A percentile compares a stretch with the other conserved stretches of the same genome.
Evolutionary conservation across 2,797 vertebrate species (phyloP).

Genomic region (Buceros bicornis): DNA sequence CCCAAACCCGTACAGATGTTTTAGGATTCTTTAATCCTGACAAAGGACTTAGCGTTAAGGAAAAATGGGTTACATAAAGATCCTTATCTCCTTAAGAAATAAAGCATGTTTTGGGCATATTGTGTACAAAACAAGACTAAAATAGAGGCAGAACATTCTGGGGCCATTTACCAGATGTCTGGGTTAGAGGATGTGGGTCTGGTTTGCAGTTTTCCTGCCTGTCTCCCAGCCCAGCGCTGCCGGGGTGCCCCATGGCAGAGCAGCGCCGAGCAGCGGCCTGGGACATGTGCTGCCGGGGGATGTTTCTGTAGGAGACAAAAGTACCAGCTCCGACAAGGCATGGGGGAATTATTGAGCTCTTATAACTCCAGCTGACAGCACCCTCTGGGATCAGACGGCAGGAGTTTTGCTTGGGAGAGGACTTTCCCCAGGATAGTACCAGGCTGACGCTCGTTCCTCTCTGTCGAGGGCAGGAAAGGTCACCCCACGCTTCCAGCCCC

Average conservation of each 20-base stretch:
- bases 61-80: conserved; percentile 73
- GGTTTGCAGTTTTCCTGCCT: neutral
- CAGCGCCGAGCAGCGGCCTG: neutral
- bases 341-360: neutral
- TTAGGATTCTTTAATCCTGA: conserved; percentile 61
- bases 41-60: conserved; percentile 64
- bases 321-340: neutral
- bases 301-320: neutral
- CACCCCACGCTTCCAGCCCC: neutral
- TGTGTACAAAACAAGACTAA: conserved; percentile 71
- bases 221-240: neutral
- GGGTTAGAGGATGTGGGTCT: neutral
- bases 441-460: neutral
- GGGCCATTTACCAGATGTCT: conserved; percentile 67
- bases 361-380: neutral
- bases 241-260: neutral
- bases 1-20: conserved; percentile 45
- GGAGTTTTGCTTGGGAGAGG: neutral
- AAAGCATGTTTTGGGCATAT: conserved; percentile 68
- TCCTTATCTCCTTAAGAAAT: conserved; percentile 69
- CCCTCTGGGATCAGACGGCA: neutral
- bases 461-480: neutral
- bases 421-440: neutral
- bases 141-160: conserved; percentile 55
- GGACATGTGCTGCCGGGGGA: accelerated